Evolutionary conservation across 2,797 vertebrate genomes (phyloP).

Genomic region (Setipinna tenuifilis): DNA sequence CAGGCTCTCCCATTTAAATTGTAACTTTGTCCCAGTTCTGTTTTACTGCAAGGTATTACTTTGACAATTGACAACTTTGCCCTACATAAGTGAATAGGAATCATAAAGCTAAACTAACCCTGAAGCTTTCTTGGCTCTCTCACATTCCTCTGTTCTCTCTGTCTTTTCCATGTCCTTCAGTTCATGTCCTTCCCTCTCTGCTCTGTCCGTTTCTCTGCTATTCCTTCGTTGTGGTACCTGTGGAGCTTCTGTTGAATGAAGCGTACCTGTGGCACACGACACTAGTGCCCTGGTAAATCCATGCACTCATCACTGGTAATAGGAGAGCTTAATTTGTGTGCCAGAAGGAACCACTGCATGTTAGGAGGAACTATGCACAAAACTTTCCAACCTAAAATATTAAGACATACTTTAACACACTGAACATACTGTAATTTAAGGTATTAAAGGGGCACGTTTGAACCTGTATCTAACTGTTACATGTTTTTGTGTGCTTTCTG

Average conservation of each 20-base stretch:
- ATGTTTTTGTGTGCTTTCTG: no score
- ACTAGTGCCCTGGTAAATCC: not conserved
- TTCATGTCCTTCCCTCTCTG: slow-evolving; percentile 15
- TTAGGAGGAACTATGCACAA: not conserved
- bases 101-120: no score
- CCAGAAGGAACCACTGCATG: not conserved
- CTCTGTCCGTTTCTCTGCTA: not conserved
- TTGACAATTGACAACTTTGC: no score
- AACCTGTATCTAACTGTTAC: no score
- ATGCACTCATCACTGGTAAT: not conserved
- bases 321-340: not conserved
- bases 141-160: slow-evolving; percentile 44
- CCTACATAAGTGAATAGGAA: no score
- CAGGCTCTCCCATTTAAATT: no score
- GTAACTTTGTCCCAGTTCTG: not conserved
- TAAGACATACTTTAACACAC: not conserved
- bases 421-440: not conserved
- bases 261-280: not conserved
- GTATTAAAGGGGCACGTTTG: no score
- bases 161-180: slow-evolving; percentile 42
- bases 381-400: not conserved
- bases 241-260: not conserved
- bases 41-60: not conserved
- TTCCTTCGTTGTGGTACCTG: not conserved
- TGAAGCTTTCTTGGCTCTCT: not conserved